Conservation (phyloP, 2,797 vertebrate genomes). For the Calcarius lapponicus region DNA sequence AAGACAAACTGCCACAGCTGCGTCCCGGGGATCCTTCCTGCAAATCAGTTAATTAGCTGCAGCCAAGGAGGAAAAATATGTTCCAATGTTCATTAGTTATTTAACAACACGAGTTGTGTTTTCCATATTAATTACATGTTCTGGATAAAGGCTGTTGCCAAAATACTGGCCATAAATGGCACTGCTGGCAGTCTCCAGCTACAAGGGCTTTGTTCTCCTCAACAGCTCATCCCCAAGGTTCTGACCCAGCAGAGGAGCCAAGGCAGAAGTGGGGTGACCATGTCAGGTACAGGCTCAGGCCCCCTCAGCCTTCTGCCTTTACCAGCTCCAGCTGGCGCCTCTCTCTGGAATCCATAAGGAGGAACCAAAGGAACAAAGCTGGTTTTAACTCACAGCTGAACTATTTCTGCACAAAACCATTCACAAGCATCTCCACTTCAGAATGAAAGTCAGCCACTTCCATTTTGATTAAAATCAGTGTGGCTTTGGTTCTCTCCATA, state of each 20-base stretch:
- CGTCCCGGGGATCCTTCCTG: not conserved
- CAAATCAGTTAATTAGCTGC: slow-evolving; percentile 31
- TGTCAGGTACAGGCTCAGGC: not conserved
- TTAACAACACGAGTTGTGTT: slow-evolving; percentile 32
- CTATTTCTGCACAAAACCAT: not conserved
- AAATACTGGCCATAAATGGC: not conserved
- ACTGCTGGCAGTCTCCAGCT: not conserved
- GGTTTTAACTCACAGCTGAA: not conserved
- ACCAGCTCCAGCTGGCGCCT: fast-evolving
- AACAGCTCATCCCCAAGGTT: not conserved
- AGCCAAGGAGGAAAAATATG: not conserved
- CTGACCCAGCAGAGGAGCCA: not conserved
- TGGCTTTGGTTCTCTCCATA: not conserved
- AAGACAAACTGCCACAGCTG: slow-evolving; percentile 10
- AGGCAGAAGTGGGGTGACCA: fast-evolving
- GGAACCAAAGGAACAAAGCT: not conserved
- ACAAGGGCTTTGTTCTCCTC: not conserved
- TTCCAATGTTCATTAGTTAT: slow-evolving; percentile 10
- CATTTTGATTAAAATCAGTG: not conserved
- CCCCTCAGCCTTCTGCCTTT: not conserved
- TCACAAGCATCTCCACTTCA: not conserved
- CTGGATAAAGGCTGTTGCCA: slow-evolving; percentile 19
- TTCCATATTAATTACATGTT: slow-evolving; percentile 21
- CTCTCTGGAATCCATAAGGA: not conserved
- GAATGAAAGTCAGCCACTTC: not conserved